Conservation (phyloP, 2,113 vertebrate species). For the Cacatua alba region DNA sequence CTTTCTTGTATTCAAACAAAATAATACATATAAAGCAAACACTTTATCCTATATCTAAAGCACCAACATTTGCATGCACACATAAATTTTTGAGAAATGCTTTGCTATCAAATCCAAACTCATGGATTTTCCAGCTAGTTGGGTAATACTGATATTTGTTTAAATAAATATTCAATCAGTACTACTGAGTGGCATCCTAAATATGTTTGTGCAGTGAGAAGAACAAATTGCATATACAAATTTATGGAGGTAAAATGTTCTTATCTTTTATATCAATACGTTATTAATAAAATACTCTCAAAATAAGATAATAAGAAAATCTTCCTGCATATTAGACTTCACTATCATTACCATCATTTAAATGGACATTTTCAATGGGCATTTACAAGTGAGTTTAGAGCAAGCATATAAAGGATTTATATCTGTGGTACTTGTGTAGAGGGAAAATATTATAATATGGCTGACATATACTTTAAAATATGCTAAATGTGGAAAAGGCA, state of each 20-base stretch:
- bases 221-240: constrained; percentile 77
- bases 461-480: constrained; percentile 61
- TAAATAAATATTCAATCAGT: constrained; percentile 84
- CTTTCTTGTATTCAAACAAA: constrained; percentile 86
- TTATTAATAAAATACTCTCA: constrained; percentile 79
- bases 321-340: constrained; percentile 73
- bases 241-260: constrained; percentile 75
- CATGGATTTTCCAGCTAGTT: constrained; percentile 84
- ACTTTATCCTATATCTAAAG: constrained; percentile 84
- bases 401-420: constrained; percentile 69
- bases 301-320: constrained; percentile 78
- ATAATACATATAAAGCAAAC: constrained; percentile 88
- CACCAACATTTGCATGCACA: constrained; percentile 81
- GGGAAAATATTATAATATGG: constrained; percentile 57
- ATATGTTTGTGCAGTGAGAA: constrained; percentile 74
- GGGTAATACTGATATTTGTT: constrained; percentile 84
- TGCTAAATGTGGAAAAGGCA: constrained; percentile 62
- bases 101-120: constrained; percentile 81
- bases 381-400: constrained; percentile 66
- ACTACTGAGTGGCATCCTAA: constrained; percentile 77
- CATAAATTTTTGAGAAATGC: constrained; percentile 84
- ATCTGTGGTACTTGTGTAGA: constrained; percentile 43
- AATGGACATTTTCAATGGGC: constrained; percentile 72
- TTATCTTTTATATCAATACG: constrained; percentile 78
- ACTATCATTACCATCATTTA: constrained; percentile 78